Base-by-base conservation (phyloP, 2,113 vertebrate genomes). In the Alethe castanea region DNA sequence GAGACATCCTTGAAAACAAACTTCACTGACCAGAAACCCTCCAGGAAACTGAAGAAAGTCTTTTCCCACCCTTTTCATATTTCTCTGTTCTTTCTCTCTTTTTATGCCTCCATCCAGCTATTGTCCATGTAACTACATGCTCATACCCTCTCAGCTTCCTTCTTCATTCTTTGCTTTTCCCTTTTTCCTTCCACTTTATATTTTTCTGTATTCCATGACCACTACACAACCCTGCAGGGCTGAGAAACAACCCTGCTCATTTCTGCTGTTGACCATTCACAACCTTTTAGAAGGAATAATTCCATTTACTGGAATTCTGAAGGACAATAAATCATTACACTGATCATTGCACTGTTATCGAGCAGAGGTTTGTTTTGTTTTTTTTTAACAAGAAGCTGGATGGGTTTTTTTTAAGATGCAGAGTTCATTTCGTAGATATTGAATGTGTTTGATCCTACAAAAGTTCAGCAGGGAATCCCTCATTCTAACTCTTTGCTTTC, bases 341-440 rank as follows among this genome's bases (percentile, higher is more conserved):
- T 61, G 57, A 48, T 38, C 22, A 19, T 48, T 76, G 25, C 36
- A 52, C 23, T 78, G 31, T 8, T 42, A 23, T 18, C 22, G 19
- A 53, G 24, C 14, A 44, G 36, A n/a, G 11, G 6, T 2, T 47
- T 47, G 0, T 1, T 53, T 35, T 11, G 40, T 16, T 20, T 6
- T 8, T 23, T 29, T 9, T 54, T 44, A 17, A 40, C 28, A 67
- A 72, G 19, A 24, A 72, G 10, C 7, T 13, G 28, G 1, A 1
- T 20, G 36, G 6, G 3, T 72, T 73, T 77, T 73, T 77, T 89
- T 64, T 40, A 42, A 44, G 42, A 31, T 24, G 40, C 19, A 44
- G 73, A 25, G 11, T 59, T 82, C 59, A 56, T 82, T 82, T 90
- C 67, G 45, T 8, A 67, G 86, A 5, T 64, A 24, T 2, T 12